These are phyloP conservation scores for Lochmaea capreae DNA, from an alignment of 2,888 invertebrate genomes.

Conservation along the genomic window DNA sequence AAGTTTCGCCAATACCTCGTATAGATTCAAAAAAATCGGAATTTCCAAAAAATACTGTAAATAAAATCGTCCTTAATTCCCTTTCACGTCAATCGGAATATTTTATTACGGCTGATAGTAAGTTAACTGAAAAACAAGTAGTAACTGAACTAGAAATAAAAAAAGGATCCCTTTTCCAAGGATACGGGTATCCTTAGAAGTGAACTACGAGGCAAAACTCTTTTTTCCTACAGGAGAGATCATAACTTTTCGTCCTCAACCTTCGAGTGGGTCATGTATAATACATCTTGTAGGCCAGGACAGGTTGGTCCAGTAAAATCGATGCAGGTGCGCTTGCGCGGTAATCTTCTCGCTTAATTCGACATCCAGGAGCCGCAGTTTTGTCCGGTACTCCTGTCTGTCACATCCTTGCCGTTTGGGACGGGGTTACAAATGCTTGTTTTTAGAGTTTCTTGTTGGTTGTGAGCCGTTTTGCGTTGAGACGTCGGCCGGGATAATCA, in stretches of 20 bases:
- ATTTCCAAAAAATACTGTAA: not conserved
- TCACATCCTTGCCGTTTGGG: conserved; percentile 28
- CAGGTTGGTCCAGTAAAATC: conserved; percentile 63
- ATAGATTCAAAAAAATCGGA: not conserved
- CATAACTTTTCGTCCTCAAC: conserved; percentile 50
- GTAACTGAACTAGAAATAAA: not conserved
- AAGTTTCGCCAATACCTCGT: not conserved
- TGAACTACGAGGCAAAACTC: conserved; percentile 27
- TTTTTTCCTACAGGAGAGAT: conserved; percentile 34
- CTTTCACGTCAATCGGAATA: conserved; percentile 21
- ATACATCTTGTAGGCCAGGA: conserved; percentile 63
- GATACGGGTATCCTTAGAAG: conserved; percentile 8
- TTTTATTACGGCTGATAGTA: conserved; percentile 19
- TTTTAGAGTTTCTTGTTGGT: conserved; percentile 15
- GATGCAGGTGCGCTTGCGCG: conserved; percentile 61
- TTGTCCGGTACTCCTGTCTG: conserved; percentile 50
- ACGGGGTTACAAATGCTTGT: conserved; percentile 28
- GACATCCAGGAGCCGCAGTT: conserved; percentile 61
- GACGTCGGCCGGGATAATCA: not conserved
- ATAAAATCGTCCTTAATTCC: conserved; percentile 8
- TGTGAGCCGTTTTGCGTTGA: not conserved
- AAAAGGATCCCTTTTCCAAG: conserved; percentile 10
- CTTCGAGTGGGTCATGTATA: conserved; percentile 61
- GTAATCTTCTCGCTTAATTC: conserved; percentile 50
- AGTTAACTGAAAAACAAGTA: conserved; percentile 15